phyloP scores from a whole-genome alignment of 2,797 vertebrate species.

The Propithecus perrieri region DNA sequence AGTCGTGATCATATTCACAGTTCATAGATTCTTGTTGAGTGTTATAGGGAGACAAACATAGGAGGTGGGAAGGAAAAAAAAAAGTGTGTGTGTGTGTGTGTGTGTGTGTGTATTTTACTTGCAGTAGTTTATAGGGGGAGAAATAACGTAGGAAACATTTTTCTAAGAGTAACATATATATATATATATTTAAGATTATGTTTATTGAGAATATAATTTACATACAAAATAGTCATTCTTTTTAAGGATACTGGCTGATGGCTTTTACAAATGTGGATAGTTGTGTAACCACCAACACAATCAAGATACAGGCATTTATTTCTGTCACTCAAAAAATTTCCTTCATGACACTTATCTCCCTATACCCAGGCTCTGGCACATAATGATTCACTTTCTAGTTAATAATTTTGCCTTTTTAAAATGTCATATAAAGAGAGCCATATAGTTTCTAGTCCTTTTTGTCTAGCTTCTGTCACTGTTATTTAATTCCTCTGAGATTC shows the following conservation, averaged over 20 bases:
- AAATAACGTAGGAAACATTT: neutral
- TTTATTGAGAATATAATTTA: neutral
- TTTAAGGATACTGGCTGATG: neutral
- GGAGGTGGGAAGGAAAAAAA: neutral
- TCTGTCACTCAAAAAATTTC: neutral
- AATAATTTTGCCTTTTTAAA: neutral
- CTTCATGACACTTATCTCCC: neutral
- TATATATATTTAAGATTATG: neutral
- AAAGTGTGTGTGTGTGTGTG: neutral
- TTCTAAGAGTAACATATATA: neutral
- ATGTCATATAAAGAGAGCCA: neutral
- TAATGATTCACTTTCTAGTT: neutral
- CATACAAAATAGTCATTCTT: neutral
- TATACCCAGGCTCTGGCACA: neutral
- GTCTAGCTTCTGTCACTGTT: neutral
- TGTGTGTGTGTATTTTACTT: neutral
- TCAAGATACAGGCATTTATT: neutral
- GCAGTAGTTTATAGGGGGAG: neutral
- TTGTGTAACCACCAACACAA: neutral
- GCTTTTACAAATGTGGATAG: neutral
- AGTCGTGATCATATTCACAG: neutral
- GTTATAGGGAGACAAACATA: neutral
- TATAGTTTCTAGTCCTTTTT: neutral
- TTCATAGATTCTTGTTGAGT: neutral
- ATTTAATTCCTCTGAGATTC: neutral